These are phyloP conservation scores for Heterohyrax brucei DNA, from an alignment of 2,797 vertebrate species.

Conservation along the genomic window DNA sequence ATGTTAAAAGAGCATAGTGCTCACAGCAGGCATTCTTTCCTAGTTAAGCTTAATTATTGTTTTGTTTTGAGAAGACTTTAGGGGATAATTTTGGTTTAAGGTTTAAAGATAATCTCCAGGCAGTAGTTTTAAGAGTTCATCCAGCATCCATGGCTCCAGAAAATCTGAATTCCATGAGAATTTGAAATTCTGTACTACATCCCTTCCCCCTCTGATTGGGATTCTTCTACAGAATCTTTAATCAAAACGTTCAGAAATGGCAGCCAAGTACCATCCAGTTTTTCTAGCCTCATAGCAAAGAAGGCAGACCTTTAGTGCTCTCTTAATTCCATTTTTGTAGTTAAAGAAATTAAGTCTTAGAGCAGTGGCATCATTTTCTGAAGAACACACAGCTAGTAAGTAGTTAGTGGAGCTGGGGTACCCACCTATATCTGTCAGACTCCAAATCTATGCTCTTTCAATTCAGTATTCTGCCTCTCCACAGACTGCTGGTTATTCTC, in stretches of 20 bases:
- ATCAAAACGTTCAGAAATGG: not conserved
- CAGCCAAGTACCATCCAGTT: not conserved
- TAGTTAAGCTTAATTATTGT: not conserved
- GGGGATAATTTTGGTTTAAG: not conserved
- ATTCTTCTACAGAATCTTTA: not conserved
- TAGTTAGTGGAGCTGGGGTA: not conserved
- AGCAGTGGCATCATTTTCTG: not conserved
- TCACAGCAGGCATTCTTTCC: not conserved
- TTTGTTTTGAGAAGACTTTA: not conserved
- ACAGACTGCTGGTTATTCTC: not conserved
- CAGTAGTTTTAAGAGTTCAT: not conserved
- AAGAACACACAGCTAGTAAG: not conserved
- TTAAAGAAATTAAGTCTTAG: not conserved
- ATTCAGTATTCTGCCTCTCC: not conserved
- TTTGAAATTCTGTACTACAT: not conserved
- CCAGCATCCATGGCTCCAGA: not conserved
- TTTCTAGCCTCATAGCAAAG: not conserved
- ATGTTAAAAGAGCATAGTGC: not conserved
- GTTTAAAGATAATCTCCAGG: not conserved
- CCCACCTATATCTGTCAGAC: not conserved
- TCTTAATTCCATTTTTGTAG: slow-evolving; percentile 21
- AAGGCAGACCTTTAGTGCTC: not conserved
- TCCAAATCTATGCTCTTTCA: not conserved
- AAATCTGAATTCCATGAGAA: not conserved
- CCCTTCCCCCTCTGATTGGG: not conserved